Percentiles rank a stretch among this genome's conserved stretches.
phyloP scores from a whole-genome alignment of 2,888 invertebrate genomes.

The Ethmia dodecea region DNA sequence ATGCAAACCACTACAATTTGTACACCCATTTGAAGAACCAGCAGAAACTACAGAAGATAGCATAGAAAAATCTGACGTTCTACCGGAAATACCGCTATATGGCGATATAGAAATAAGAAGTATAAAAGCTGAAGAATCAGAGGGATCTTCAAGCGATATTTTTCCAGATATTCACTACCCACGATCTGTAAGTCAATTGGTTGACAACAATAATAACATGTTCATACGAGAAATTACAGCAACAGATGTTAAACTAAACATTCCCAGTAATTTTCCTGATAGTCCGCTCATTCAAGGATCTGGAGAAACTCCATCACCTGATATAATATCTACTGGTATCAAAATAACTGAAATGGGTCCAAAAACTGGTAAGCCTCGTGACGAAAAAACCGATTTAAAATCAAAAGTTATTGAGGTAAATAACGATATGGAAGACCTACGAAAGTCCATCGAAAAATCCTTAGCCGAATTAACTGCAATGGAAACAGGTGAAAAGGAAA shows the following conservation, averaged over 20 bases:
- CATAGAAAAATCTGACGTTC: constrained; percentile 14
- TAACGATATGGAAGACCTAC: constrained; percentile 63
- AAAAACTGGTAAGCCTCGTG: constrained; percentile 11
- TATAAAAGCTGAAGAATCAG: constrained; percentile 33
- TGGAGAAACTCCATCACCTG: constrained; percentile 37
- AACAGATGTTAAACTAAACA: constrained; percentile 28
- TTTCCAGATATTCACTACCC: constrained; percentile 54
- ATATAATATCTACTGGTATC: constrained; percentile 23
- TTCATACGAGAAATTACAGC: constrained; percentile 48
- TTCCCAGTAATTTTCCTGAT: constrained; percentile 26
- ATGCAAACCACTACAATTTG: constrained; percentile 10
- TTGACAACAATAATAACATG: constrained; percentile 52
- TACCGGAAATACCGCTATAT: constrained; percentile 11
- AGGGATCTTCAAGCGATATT: constrained; percentile 32
- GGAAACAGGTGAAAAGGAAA: constrained; percentile 44
- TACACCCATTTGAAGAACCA: neutral
- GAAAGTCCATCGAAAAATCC: constrained; percentile 60
- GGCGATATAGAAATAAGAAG: constrained; percentile 30
- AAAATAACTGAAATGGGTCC: constrained; percentile 22
- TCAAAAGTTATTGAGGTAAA: constrained; percentile 68
- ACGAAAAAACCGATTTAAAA: constrained; percentile 57
- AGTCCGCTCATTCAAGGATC: constrained; percentile 40
- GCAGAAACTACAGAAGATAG: neutral
- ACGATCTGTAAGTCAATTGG: constrained; percentile 46
- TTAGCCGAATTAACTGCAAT: constrained; percentile 56